These are phyloP conservation scores for Bursaphelenchus mucronatus DNA, from an alignment of 1,140 invertebrate genomes.

Conservation along the genomic window DNA sequence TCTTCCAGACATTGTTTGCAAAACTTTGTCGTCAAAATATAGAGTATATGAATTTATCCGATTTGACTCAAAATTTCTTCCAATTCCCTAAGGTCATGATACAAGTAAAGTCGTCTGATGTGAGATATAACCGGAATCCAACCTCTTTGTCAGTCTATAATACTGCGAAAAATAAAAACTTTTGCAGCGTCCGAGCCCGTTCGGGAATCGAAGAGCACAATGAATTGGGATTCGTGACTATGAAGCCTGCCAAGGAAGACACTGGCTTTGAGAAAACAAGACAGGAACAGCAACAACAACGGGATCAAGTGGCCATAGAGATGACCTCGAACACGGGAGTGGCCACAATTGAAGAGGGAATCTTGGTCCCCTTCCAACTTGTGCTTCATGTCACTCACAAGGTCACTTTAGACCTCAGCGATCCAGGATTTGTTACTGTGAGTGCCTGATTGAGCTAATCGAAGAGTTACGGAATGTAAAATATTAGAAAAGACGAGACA, in stretches of 20 bases:
- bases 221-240: constrained; percentile 53
- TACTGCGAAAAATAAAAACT: no score
- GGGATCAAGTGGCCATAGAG: constrained; percentile 53
- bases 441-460: not conserved
- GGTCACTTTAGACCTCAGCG: constrained; percentile 26
- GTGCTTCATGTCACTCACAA: constrained; percentile 37
- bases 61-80: no score
- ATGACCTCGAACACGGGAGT: constrained; percentile 49
- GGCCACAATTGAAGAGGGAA: constrained; percentile 55
- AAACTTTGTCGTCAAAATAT: no score
- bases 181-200: no score
- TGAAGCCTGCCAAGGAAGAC: constrained; percentile 51
- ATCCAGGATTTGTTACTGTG: constrained; percentile 1
- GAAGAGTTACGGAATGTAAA: not conserved
- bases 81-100: no score
- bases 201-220: constrained; percentile 35
- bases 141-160: no score
- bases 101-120: no score
- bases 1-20: no score
- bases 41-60: no score
- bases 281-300: constrained; percentile 31
- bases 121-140: no score
- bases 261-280: constrained; percentile 46
- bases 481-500: not conserved
- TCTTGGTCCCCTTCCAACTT: constrained; percentile 31